Percentiles rank a stretch among this genome's conserved stretches.
These are phyloP conservation scores for Musca domestica DNA, from an alignment of 1,140 invertebrate genomes.

Conservation along the genomic window DNA sequence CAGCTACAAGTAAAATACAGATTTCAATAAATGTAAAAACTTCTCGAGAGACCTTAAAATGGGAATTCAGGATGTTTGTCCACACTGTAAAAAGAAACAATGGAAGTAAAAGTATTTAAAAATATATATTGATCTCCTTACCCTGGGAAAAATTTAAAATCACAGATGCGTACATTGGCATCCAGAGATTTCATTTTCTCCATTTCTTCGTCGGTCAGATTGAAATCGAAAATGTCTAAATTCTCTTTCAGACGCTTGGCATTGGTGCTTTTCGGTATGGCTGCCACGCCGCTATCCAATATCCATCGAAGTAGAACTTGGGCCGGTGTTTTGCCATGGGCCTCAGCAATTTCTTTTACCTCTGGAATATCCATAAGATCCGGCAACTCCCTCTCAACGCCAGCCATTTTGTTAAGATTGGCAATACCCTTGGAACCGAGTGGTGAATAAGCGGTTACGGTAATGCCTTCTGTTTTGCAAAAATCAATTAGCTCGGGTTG, in stretches of 20 bases:
- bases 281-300: constrained; percentile 68
- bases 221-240: constrained; percentile 64
- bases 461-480: constrained; percentile 69
- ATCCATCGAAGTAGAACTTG: constrained; percentile 78
- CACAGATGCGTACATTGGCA: constrained; percentile 64
- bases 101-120: background rate
- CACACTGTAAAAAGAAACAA: constrained; percentile 58
- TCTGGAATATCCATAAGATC: constrained; percentile 68
- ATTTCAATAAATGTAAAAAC: too few species aligned
- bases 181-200: constrained; percentile 60
- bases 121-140: constrained; percentile 30
- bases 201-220: constrained; percentile 59
- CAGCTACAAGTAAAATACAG: too few species aligned
- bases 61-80: constrained; percentile 67
- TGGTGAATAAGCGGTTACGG: constrained; percentile 79
- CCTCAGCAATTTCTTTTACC: constrained; percentile 67
- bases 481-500: constrained; percentile 73
- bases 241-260: constrained; percentile 67
- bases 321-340: constrained; percentile 69
- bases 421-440: constrained; percentile 70
- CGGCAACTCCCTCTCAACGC: constrained; percentile 57
- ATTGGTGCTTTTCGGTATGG: constrained; percentile 84
- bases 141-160: constrained; percentile 63
- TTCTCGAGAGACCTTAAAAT: constrained; percentile 30
- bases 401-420: constrained; percentile 54